These are phyloP conservation scores for Telmatherina bonti DNA, from an alignment of 2,797 vertebrate species.

Conservation along the genomic window DNA sequence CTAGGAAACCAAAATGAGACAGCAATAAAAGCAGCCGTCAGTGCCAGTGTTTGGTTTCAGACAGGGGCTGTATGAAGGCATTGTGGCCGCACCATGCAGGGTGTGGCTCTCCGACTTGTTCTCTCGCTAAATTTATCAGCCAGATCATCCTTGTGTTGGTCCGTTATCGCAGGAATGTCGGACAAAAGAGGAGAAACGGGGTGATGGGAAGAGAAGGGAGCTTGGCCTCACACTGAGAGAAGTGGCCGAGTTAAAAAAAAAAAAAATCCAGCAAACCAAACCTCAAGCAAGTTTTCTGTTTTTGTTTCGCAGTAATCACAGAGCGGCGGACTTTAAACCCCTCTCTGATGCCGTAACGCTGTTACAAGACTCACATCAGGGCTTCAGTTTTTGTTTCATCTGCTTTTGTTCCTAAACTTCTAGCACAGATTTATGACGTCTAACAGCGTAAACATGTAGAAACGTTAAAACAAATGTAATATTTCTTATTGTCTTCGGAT, in stretches of 20 bases:
- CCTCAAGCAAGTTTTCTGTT: slow-evolving; percentile 18
- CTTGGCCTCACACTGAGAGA: slow-evolving; percentile 5
- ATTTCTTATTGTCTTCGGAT: no score
- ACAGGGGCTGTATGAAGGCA: slow-evolving; percentile 24
- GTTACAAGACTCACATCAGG: background rate
- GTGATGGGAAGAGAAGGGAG: slow-evolving; percentile 10
- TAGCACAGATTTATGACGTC: background rate
- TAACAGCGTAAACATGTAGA: no score
- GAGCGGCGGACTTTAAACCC: slow-evolving; percentile 8
- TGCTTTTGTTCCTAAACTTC: background rate
- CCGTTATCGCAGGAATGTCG: slow-evolving; percentile 16
- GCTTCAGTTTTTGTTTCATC: background rate
- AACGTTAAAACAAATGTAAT: no score
- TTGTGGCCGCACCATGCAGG: slow-evolving; percentile 34
- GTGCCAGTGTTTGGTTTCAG: slow-evolving; percentile 44
- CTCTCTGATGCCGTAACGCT: slow-evolving; percentile 5
- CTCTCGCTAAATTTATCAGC: slow-evolving; percentile 22
- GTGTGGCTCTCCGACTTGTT: slow-evolving; percentile 49
- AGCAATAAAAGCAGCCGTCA: slow-evolving; percentile 41
- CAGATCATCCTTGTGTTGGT: slow-evolving; percentile 26
- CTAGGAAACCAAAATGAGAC: slow-evolving; percentile 49
- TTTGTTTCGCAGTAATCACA: slow-evolving; percentile 28
- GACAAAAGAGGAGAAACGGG: slow-evolving; percentile 3
- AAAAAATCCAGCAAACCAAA: slow-evolving; percentile 4
- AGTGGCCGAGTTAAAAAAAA: background rate